phyloP scores from a whole-genome alignment of 1,140 invertebrate species.

The Anastrepha ludens region DNA sequence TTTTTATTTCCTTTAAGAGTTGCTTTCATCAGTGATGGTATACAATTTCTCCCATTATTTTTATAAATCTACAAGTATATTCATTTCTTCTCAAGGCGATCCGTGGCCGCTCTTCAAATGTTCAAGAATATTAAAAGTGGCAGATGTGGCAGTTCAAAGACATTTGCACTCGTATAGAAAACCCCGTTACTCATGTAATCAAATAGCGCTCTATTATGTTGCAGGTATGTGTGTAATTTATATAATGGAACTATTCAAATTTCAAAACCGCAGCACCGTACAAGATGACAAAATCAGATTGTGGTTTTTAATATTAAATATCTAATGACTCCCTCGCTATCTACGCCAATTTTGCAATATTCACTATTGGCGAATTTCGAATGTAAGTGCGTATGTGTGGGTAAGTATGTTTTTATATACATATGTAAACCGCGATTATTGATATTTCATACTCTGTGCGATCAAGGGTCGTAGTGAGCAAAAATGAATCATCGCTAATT shows the following conservation, averaged over 20 bases:
- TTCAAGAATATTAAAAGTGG: too few species aligned
- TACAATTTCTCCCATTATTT: too few species aligned
- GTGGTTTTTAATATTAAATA: conserved; percentile 1
- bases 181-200: too few species aligned
- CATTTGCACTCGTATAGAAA: too few species aligned
- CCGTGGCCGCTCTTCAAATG: too few species aligned
- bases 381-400: not conserved
- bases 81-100: too few species aligned
- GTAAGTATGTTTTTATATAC: not conserved
- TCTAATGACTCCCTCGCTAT: not conserved
- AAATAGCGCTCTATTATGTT: too few species aligned
- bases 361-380: not conserved
- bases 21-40: too few species aligned
- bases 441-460: not conserved
- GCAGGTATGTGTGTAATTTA: not conserved
- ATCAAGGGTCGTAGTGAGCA: not conserved
- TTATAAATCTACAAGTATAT: too few species aligned
- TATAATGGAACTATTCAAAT: not conserved
- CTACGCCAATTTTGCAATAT: not conserved
- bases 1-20: too few species aligned
- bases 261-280: conserved; percentile 3
- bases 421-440: not conserved
- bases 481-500: not conserved
- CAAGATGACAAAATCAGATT: not conserved
- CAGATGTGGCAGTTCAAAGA: too few species aligned